Percentiles rank a stretch among this genome's conserved stretches.
Evolutionary conservation across 1,140 invertebrate species (phyloP).

Genomic region (Drosophila kepulauana): DNA sequence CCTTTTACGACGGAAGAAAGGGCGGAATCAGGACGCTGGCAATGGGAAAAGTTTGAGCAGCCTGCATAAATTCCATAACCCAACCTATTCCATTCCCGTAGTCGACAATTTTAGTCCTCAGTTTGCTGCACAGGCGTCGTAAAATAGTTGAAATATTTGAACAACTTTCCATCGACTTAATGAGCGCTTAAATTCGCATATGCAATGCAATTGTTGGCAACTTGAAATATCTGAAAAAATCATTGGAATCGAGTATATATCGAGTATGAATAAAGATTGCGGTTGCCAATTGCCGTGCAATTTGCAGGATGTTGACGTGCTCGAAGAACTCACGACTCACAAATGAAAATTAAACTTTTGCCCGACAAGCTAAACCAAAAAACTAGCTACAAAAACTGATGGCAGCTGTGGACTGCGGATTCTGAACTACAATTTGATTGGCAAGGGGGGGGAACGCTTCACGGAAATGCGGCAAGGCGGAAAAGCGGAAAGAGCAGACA

Average conservation of each 20-base stretch:
- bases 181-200: constrained; percentile 57
- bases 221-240: constrained; percentile 1
- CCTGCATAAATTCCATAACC: constrained; percentile 61
- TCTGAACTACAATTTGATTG: constrained; percentile 17
- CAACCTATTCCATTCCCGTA: constrained; percentile 21
- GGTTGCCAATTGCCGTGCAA: constrained; percentile 13
- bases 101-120: not conserved
- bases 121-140: constrained; percentile 55
- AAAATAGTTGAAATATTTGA: constrained; percentile 67
- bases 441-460: constrained; percentile 11
- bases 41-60: constrained; percentile 52
- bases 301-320: constrained; percentile 31
- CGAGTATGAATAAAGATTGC: constrained; percentile 3
- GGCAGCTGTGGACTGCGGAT: constrained; percentile 13
- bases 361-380: constrained; percentile 38
- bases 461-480: not conserved
- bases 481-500: constrained; percentile 26
- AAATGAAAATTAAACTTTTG: constrained; percentile 53
- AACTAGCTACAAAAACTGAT: constrained; percentile 46
- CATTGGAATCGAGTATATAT: not conserved
- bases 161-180: constrained; percentile 59
- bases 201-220: constrained; percentile 49
- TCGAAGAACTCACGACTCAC: constrained; percentile 33
- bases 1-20: not conserved
- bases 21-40: constrained; percentile 30